Conservation (phyloP, 2,888 invertebrate genomes). For the Limnephilus rhombicus region DNA sequence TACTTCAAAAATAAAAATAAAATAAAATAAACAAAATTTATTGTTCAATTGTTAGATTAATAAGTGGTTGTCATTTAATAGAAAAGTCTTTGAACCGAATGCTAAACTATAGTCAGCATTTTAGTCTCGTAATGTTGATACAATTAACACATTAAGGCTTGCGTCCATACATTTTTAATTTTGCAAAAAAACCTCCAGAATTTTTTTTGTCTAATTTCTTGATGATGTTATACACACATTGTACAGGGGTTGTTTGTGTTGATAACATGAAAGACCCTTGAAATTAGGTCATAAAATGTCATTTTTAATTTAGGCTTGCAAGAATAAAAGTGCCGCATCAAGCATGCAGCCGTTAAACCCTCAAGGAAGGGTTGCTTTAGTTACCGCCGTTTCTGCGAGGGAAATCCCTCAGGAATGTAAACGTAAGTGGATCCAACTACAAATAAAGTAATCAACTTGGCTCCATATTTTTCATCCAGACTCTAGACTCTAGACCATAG, state of each 20-base stretch:
- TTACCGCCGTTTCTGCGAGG: constrained; percentile 52
- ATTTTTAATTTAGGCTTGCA: background rate
- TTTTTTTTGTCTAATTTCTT: too few relatives aligned
- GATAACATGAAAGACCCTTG: background rate
- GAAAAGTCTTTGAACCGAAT: background rate
- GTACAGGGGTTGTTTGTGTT: background rate
- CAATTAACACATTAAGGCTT: too few relatives aligned
- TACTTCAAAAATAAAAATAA: too few relatives aligned
- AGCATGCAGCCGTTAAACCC: background rate
- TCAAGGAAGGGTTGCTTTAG: constrained; percentile 5
- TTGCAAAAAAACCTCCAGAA: too few relatives aligned
- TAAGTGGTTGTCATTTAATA: too few relatives aligned
- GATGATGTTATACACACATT: background rate
- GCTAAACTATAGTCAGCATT: background rate
- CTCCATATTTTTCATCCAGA: constrained; percentile 52
- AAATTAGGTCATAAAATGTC: background rate
- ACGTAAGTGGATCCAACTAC: constrained; percentile 63
- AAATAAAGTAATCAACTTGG: constrained; percentile 65
- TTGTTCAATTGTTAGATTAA: too few relatives aligned
- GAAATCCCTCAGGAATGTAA: constrained; percentile 63
- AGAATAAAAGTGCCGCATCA: constrained; percentile 1
- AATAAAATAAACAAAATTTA: too few relatives aligned
- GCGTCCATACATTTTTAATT: too few relatives aligned
- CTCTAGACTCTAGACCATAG: constrained; percentile 34
- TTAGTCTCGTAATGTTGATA: background rate